A percentile compares a stretch with the other conserved stretches of the same genome.
Conservation (phyloP, 2,113 vertebrate genomes). For the Fukomys damarensis region DNA sequence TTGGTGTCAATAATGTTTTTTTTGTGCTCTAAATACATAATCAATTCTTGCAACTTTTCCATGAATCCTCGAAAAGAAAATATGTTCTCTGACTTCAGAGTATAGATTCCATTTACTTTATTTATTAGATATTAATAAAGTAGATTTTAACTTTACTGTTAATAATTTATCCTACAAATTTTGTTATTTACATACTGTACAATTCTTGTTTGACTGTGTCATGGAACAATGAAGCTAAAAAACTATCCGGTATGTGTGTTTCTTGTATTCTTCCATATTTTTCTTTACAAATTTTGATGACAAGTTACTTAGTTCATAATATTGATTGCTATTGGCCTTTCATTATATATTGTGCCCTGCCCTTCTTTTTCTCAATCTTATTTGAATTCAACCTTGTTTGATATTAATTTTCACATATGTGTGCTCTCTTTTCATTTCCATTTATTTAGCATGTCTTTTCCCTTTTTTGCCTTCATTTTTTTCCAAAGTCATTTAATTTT, state of each 20-base stretch:
- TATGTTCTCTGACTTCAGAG: neutral
- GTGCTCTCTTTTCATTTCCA: neutral
- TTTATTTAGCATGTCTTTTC: neutral
- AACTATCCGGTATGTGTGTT: neutral
- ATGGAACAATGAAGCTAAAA: neutral
- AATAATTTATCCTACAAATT: neutral
- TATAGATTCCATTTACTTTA: neutral
- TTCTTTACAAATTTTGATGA: neutral
- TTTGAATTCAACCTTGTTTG: conserved; percentile 4
- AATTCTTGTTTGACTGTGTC: conserved; percentile 16
- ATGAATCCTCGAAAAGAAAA: neutral
- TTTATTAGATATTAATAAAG: neutral
- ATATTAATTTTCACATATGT: conserved; percentile 14
- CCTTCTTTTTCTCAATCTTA: neutral
- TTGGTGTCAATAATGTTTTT: neutral
- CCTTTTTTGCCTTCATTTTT: conserved; percentile 25
- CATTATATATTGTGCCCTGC: neutral
- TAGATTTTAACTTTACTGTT: conserved; percentile 14
- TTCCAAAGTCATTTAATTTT: conserved; percentile 13
- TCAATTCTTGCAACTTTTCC: neutral
- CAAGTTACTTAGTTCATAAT: neutral
- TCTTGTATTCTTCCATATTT: neutral
- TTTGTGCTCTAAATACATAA: neutral
- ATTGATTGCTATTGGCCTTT: neutral
- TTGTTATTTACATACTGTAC: neutral